These are phyloP conservation scores for Ormyrus rosae DNA, from an alignment of 2,888 invertebrate species.

Conservation along the genomic window DNA sequence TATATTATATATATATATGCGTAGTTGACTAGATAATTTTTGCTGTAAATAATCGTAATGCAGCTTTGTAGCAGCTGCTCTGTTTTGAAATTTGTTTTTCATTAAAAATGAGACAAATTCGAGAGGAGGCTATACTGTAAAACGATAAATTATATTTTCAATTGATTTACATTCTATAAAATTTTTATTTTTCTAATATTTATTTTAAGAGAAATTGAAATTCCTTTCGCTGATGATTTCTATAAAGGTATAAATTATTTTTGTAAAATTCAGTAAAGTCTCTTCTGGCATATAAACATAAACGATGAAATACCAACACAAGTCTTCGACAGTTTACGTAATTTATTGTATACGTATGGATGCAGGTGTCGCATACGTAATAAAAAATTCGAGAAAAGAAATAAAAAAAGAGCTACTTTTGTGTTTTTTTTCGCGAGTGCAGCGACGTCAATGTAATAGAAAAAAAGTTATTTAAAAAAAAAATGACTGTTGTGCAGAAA, in stretches of 20 bases:
- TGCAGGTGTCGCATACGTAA: slow-evolving; percentile 19
- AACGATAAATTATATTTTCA: slow-evolving; percentile 6
- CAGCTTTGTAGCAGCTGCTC: slow-evolving; percentile 34
- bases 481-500: slow-evolving; percentile 27
- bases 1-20: slow-evolving; percentile 29
- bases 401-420: background rate
- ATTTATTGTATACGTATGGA: slow-evolving; percentile 25
- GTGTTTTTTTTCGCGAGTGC: background rate
- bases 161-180: too few relatives aligned
- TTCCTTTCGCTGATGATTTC: background rate
- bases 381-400: background rate
- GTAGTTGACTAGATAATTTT: slow-evolving; percentile 51
- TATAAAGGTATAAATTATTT: slow-evolving; percentile 2
- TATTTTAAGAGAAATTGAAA: slow-evolving; percentile 25
- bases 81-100: slow-evolving; percentile 48
- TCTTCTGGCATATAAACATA: slow-evolving; percentile 38
- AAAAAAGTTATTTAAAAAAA: slow-evolving; percentile 1
- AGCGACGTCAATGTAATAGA: background rate
- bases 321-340: slow-evolving; percentile 34
- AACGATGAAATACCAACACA: slow-evolving; percentile 29
- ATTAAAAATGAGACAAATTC: slow-evolving; percentile 43
- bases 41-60: slow-evolving; percentile 46
- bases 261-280: slow-evolving; percentile 41
- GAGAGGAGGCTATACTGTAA: slow-evolving; percentile 48
- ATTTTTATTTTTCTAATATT: background rate